These are phyloP conservation scores for Drosophila acutilabella DNA, from an alignment of 2,888 invertebrate species.

Conservation along the genomic window DNA sequence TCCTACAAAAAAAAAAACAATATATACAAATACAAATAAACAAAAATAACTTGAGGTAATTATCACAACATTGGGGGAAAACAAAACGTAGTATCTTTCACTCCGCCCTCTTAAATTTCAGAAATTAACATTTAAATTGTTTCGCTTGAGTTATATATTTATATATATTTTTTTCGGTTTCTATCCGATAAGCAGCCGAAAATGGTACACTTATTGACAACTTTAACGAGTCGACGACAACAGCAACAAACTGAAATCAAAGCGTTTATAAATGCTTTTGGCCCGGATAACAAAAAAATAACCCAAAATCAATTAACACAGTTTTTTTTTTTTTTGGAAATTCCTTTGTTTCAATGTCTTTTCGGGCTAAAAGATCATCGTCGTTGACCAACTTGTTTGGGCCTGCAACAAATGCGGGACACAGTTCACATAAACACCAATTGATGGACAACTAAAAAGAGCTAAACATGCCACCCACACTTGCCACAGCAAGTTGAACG, in stretches of 20 bases:
- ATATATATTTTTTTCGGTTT: constrained; percentile 32
- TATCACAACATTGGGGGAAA: constrained; percentile 71
- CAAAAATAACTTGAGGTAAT: constrained; percentile 66
- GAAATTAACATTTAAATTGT: constrained; percentile 78
- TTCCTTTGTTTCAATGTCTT: constrained; percentile 37
- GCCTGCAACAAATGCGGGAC: constrained; percentile 44
- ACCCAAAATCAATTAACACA: constrained; percentile 53
- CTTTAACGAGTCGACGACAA: constrained; percentile 67
- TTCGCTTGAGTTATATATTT: constrained; percentile 41
- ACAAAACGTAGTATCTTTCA: constrained; percentile 59
- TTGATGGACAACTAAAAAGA: constrained; percentile 35
- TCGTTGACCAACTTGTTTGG: constrained; percentile 2
- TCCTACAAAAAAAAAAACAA: background rate
- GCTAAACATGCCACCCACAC: constrained; percentile 48
- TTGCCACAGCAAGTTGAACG: constrained; percentile 1
- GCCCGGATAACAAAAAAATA: constrained; percentile 21
- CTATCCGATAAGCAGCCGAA: constrained; percentile 67
- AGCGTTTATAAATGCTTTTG: constrained; percentile 71
- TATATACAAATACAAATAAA: constrained; percentile 18
- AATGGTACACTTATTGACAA: constrained; percentile 82
- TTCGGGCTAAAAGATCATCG: constrained; percentile 15
- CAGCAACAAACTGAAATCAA: constrained; percentile 55
- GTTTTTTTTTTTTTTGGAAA: constrained; percentile 30
- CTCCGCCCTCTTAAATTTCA: constrained; percentile 6
- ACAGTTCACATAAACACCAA: constrained; percentile 31